Base-by-base conservation (phyloP, 2,113 vertebrate species). In the Caranx ignobilis region DNA sequence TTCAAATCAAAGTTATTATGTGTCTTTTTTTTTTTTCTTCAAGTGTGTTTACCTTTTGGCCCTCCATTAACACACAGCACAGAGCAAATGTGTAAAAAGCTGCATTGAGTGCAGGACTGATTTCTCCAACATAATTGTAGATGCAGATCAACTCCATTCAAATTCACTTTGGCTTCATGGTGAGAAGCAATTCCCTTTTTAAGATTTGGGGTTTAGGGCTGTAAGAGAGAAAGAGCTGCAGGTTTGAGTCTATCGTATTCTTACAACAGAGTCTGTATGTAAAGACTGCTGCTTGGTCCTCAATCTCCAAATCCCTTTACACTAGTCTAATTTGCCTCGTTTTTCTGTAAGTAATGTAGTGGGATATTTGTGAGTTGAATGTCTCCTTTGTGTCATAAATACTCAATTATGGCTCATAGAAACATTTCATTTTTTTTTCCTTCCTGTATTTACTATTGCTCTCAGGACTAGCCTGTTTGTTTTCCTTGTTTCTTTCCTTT, bases 401-500 rank as follows among this genome's bases (percentile, higher is more conserved):
- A 56, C 43, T 62, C 37, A 54, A 63, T 75, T 70, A 47, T 8
- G 37, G 0, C 52, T 75, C 15, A 75, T 55, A 26, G 26, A 19
- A 48, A 18, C 6, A 48, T 56, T 7, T 66, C 0, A 47, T 16
- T 54, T 41, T 59, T 59, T 35, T 70, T 15, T 26, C 35, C 3
- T 60, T 3, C 26, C 26, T 64, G 11, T 21, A 34, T 56, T 73
- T 37, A 61, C 21, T 37, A 32, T 41, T 55, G n/a, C 47, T 72
- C 35, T 56, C 79, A 76, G 57, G 52, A 45, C 41, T 45, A 11
- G 7, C 4, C 32, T 9, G 11, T 59, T 61, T 77, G 47, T 68
- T 54, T 77, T 10, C 45, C 61, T 34, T 57, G n/a, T 26, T 79
- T 39, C 39, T 60, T 83, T 75, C 39, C 5, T 32, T 48, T 56